Evolutionary conservation across 2,113 vertebrate species (phyloP), one percentile per base, ranked within the genome.

Genomic region (Pachyramphus minor): DNA sequence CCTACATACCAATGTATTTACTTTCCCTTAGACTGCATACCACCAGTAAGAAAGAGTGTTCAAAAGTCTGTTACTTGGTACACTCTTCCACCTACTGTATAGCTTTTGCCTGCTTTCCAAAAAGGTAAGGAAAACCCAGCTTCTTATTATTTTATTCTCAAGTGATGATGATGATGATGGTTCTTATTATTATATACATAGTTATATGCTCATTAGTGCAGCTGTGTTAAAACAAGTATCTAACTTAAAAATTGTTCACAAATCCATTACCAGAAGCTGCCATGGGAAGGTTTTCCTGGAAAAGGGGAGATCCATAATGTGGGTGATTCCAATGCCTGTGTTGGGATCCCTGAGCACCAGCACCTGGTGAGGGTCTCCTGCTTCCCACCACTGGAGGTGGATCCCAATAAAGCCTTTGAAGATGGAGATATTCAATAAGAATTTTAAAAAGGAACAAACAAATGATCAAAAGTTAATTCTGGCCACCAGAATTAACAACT

Each of bases 1-100:
- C 97, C 82, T 96, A 98, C 96, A 93, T 87, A 89, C 97, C 97
- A 95, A 93, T 98, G 95, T 98, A 96, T 98, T 98, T 98, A 97
- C 98, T 98, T 98, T 98, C 94, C 98, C 98, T 98, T 98, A 98
- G 98, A 98, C 98, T 97, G 96, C 92, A 95, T 97, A 93, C 97
- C 98, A 97, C 67, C 98, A 95, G 98, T 98, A 98, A 98, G 98
- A 98, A 98, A 98, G 96, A 98, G 98, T 98, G 98, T 98, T 98
- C 97, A 98, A 98, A 98, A 98, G 86, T 98, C 98, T 98, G 98
- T 98, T 95, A 98, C 98, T 98, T 98, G 98, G 98, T 98, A 98
- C 97, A 98, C 98, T 98, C 98, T 98, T 77, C 98, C 98, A 98
- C 98, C 98, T 97, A 98, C 98, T 98, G 98, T 97, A 97, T 98